Conservation (phyloP, 2,113 vertebrate genomes). For the Pandion haliaetus region DNA sequence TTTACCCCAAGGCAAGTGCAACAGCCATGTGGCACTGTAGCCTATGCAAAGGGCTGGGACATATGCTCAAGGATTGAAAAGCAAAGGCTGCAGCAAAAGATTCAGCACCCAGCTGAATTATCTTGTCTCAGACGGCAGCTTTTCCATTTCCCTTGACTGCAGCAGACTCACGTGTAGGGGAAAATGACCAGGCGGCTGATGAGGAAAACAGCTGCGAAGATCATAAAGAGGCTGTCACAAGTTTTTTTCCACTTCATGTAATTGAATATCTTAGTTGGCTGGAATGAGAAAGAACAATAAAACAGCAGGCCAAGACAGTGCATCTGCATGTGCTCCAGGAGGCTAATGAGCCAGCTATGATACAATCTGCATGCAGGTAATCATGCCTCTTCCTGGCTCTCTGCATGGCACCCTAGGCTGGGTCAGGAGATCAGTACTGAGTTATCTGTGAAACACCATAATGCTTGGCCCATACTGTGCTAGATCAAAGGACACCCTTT, state of each 20-base stretch:
- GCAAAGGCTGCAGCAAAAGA: not conserved
- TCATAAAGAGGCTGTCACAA: conserved; percentile 82
- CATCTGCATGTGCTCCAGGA: not conserved
- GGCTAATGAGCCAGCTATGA: not conserved
- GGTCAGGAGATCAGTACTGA: not conserved
- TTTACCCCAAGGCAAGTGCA: not conserved
- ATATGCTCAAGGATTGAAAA: not conserved
- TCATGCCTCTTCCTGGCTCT: not conserved
- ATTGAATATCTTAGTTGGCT: conserved; percentile 89
- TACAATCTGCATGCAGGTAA: not conserved
- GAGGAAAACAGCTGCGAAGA: conserved; percentile 84
- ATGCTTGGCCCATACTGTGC: not conserved
- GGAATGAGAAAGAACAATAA: conserved; percentile 23
- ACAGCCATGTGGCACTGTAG: not conserved
- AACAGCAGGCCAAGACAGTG: not conserved
- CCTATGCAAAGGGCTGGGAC: not conserved
- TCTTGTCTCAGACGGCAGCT: not conserved
- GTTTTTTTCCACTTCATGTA: conserved; percentile 83
- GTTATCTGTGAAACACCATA: not conserved
- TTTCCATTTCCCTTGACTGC: not conserved
- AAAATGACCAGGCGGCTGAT: conserved; percentile 82
- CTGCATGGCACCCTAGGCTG: not conserved
- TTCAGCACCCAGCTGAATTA: not conserved
- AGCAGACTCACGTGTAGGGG: conserved; percentile 80
- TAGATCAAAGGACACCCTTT: not conserved